These are phyloP conservation scores for Ectemnius continuus DNA, from an alignment of 2,888 invertebrate species.

Conservation along the genomic window DNA sequence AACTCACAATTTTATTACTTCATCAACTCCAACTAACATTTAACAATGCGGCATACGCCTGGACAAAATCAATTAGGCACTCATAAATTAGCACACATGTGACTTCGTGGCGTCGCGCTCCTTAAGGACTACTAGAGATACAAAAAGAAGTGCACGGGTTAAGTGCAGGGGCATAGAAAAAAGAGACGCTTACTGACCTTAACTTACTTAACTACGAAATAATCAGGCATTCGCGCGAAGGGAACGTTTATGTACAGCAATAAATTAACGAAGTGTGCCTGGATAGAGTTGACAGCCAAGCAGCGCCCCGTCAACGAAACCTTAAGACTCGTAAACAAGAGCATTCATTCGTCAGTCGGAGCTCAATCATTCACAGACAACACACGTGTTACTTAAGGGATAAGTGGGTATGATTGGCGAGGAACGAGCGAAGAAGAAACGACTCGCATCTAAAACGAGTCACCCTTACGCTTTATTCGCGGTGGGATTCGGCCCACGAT, in stretches of 20 bases:
- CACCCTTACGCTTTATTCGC: neutral
- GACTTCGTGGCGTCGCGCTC: neutral
- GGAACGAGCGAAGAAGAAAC: conserved; percentile 6
- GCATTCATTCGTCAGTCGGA: conserved; percentile 1
- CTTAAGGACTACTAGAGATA: neutral
- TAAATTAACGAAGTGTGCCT: conserved; percentile 9
- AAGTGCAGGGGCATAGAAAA: too few species aligned
- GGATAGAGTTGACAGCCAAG: neutral
- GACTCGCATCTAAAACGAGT: neutral
- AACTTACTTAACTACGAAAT: neutral
- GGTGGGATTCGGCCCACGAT: conserved; percentile 75
- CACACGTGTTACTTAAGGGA: neutral
- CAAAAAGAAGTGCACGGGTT: neutral
- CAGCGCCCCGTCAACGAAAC: conserved; percentile 3
- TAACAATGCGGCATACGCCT: too few species aligned
- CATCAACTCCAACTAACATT: too few species aligned
- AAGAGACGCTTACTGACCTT: neutral
- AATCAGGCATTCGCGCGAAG: neutral
- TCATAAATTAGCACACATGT: too few species aligned
- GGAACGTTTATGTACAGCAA: conserved; percentile 9
- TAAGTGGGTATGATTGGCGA: neutral
- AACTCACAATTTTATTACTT: too few species aligned
- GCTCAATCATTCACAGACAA: neutral
- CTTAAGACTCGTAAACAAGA: neutral
- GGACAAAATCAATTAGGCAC: too few species aligned